Evolutionary conservation across 2,888 invertebrate genomes (phyloP), one percentile per base, ranked within the genome.

Genomic region (Morpho achilles): DNA sequence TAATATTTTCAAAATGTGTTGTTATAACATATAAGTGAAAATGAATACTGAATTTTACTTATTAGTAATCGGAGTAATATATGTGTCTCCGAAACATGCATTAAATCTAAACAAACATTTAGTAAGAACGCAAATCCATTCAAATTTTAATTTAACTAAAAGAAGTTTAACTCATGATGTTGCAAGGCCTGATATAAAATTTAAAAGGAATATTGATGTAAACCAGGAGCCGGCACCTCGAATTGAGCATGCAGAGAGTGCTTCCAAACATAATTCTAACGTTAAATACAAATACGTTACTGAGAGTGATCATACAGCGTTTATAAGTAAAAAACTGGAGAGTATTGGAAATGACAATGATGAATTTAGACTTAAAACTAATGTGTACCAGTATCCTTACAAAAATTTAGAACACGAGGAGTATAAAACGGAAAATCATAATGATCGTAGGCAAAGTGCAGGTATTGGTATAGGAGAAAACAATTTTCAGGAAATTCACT

Each of bases 31-130:
- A 32, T 32, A 32, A 32, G 32, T 50, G 53, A 59, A 8, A 10
- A 61, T 61, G 61, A 54, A 22, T 43, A 8, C 52, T 23, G 51
- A 43, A 49, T 41, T 56, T 10, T 49, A 54, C 32, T 51, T 63
- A 50, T 9, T 61, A n/a, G 45, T 61, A 42, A 7, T 54, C 22
- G 49, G 56, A 22, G 8, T 55, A 32, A 16, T 56, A n/a, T 22
- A 43, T 8, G 54, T 44, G 9, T 61, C 63, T 7, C 46, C 61
- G 8, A 51, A 52, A 42, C 55, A 60, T 44, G 22, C 60, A 7
- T 16, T 44, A 23, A 53, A 60, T 23, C 51, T 47, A n/a, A 43
- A 60, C 10, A 58, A 16, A 16, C 39, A 55, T 50, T 50, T 56
- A 52, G 42, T 52, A 47, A 43, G 53, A 9, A 23, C 58, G 7